Conservation (phyloP, 1,140 invertebrate genomes). For the Drosophila santomea region DNA sequence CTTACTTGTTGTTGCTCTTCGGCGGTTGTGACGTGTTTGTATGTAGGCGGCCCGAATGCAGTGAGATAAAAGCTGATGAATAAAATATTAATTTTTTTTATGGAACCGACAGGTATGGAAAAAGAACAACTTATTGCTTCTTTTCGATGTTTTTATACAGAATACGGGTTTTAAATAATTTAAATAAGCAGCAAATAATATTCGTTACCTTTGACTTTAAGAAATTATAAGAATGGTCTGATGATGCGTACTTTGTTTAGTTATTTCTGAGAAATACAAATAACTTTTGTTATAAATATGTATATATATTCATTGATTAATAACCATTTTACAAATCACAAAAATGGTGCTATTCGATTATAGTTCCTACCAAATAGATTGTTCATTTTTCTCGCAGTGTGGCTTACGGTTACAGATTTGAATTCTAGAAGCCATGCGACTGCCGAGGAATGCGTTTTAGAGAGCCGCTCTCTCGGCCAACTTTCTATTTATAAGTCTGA, state of each 20-base stretch:
- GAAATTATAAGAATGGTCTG: too few relatives aligned
- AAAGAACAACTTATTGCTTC: not conserved
- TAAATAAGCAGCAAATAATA: too few relatives aligned
- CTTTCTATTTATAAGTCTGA: conserved; percentile 78
- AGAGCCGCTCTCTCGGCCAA: conserved; percentile 27
- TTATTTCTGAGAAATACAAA: too few relatives aligned
- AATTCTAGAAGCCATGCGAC: conserved; percentile 74
- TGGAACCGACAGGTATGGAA: not conserved
- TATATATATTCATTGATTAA: too few relatives aligned
- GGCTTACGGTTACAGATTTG: conserved; percentile 48
- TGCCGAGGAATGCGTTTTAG: conserved; percentile 57
- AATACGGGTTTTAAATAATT: too few relatives aligned
- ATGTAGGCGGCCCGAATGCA: conserved; percentile 7
- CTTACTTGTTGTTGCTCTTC: conserved; percentile 17
- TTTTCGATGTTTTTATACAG: too few relatives aligned
- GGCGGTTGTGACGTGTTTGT: conserved; percentile 32
- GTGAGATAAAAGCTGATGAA: not conserved
- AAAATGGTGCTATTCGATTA: too few relatives aligned
- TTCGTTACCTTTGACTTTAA: too few relatives aligned
- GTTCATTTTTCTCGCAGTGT: not conserved
- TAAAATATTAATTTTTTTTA: not conserved
- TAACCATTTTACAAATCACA: too few relatives aligned
- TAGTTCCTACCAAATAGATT: not conserved
- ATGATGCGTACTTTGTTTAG: too few relatives aligned
- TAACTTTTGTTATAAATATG: too few relatives aligned